Conservation (phyloP, 2,888 invertebrate species). For the Lysandra bellargus region DNA sequence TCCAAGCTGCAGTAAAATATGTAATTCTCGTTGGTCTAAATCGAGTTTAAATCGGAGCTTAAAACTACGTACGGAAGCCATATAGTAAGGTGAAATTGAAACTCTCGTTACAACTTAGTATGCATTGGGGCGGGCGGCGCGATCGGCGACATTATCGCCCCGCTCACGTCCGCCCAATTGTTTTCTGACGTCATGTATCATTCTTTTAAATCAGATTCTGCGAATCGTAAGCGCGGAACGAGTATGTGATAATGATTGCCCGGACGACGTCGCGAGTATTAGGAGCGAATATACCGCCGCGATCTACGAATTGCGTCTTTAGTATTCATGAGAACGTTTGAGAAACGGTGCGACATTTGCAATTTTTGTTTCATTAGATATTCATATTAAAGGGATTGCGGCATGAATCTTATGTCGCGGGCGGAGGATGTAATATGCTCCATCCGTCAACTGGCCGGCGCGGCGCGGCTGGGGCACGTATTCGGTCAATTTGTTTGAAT, state of each 20-base stretch:
- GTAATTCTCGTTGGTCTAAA: not conserved
- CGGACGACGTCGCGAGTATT: conserved; percentile 65
- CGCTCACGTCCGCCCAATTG: conserved; percentile 77
- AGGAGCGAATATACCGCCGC: conserved; percentile 63
- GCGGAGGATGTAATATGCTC: conserved; percentile 49
- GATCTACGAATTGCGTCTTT: conserved; percentile 75
- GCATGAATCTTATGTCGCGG: conserved; percentile 58
- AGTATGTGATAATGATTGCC: conserved; percentile 52
- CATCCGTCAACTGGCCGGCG: conserved; percentile 50
- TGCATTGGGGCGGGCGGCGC: conserved; percentile 72
- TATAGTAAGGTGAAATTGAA: conserved; percentile 62
- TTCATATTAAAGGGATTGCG: conserved; percentile 73
- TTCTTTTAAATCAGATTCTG: conserved; percentile 74
- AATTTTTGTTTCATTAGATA: conserved; percentile 79
- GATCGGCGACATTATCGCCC: conserved; percentile 65
- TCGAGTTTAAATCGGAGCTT: conserved; percentile 3
- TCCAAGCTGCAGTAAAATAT: not conserved
- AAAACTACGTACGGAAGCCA: conserved; percentile 47
- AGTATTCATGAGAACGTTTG: conserved; percentile 75
- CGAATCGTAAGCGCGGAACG: conserved; percentile 63
- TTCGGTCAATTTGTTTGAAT: conserved; percentile 53
- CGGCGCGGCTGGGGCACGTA: conserved; percentile 47
- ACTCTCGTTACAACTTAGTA: conserved; percentile 74
- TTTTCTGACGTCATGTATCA: conserved; percentile 79
- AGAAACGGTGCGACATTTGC: conserved; percentile 73